Evolutionary conservation across 2,113 vertebrate species (phyloP), one percentile per base, ranked within the genome.

Genomic region (Falco punctatus): DNA sequence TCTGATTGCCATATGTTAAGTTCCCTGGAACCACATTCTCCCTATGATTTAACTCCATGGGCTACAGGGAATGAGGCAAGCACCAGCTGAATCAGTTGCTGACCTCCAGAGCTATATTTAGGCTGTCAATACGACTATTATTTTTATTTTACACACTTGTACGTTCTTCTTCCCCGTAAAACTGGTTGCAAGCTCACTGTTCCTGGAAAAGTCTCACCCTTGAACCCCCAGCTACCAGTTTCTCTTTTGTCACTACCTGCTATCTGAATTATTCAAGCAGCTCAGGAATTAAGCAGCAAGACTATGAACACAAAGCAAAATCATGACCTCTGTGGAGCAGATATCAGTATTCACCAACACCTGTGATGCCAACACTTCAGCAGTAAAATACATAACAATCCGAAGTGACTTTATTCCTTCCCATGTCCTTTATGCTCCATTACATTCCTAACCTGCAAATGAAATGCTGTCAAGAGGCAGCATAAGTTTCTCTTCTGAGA

Each of bases 1-100:
- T 86, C 90, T 88, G 87, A 69, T 59, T 77, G 64, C 94, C 90
- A 55, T 96, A 96, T 92, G 96, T 35, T 91, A 92, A 86, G 26
- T 20, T 88, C 86, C 82, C 65, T 86, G 73, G 40, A 75, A 91
- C 38, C 44, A 81, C 22, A 64, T 44, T 28, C 64, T 86, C 84
- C 81, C 52, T 61, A 54, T 81, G 80, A 89, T 75, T 94, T 81
- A 94, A 85, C 73, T 84, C 88, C 73, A 86, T 79, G 57, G 91
- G 83, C 73, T 93, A 61, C 75, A 94, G 44, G 18, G 65, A 92
- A 91, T 7, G 46, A 95, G 64, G 72, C 88, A 88, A 92, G 86
- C 72, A 96, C 28, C 55, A 86, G 59, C 40, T 74, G 59, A 71
- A 92, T 40, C 61, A 81, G 23, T 65, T 81, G 42, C n/a, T 92